phyloP scores from a whole-genome alignment of 2,888 invertebrate genomes.

The Leptopterna dolabrata region DNA sequence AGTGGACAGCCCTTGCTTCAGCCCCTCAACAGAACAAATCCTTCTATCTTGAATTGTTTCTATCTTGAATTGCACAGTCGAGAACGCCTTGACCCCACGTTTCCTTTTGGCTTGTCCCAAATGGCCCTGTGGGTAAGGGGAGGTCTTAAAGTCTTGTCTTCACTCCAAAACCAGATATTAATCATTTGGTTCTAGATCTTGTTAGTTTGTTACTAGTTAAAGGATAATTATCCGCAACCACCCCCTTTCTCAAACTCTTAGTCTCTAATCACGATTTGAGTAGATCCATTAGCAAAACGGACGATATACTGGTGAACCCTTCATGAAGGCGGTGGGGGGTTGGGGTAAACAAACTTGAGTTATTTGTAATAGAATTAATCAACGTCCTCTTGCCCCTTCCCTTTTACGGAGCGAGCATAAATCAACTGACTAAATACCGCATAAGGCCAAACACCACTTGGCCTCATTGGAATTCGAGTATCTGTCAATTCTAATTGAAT shows the following conservation, averaged over 20 bases:
- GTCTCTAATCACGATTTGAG: slow-evolving; percentile 60
- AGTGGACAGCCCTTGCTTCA: not conserved
- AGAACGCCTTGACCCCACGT: not conserved
- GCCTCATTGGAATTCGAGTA: not conserved
- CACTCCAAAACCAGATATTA: slow-evolving; percentile 46
- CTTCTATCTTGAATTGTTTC: no score
- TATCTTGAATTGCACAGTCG: not conserved
- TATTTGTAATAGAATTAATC: slow-evolving; percentile 60
- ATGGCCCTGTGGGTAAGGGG: not conserved
- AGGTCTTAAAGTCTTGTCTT: slow-evolving; percentile 37
- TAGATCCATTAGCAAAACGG: slow-evolving; percentile 58
- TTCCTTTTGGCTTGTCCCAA: slow-evolving; percentile 6
- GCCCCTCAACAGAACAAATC: not conserved
- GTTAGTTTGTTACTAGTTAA: slow-evolving; percentile 59
- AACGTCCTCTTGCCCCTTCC: slow-evolving; percentile 51
- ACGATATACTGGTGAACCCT: slow-evolving; percentile 52
- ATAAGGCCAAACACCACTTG: slow-evolving; percentile 15
- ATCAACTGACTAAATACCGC: slow-evolving; percentile 48
- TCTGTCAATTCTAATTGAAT: not conserved
- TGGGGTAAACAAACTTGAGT: slow-evolving; percentile 56
- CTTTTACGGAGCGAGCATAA: slow-evolving; percentile 40
- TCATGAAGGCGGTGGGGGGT: not conserved
- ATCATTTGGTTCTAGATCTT: slow-evolving; percentile 54
- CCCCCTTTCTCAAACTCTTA: slow-evolving; percentile 52
- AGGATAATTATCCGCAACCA: slow-evolving; percentile 58